Evolutionary conservation across 2,797 vertebrate genomes (phyloP), one percentile per base, ranked within the genome.

Genomic region (Poeciliopsis turneri): DNA sequence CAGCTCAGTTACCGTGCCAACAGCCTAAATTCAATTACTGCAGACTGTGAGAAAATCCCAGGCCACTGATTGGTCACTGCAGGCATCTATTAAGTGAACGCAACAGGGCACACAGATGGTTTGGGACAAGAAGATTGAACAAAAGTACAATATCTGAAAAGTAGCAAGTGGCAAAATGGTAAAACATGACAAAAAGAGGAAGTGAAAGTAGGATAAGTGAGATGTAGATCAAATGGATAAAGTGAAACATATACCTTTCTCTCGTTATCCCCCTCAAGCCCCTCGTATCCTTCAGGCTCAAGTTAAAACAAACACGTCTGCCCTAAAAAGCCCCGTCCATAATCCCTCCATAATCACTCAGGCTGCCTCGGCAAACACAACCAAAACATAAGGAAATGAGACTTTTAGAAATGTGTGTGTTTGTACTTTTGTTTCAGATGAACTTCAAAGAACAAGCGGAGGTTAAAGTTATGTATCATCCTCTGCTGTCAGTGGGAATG

Each of bases 1-100:
- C 74, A 46, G 78, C 84, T 86, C 85, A 74, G 87, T 89, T 86
- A 85, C 90, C 43, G 53, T 87, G 89, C 88, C 74, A 51, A 89
- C 87, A 82, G 85, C 84, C 83, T 66, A 88, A 87, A 93, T 92
- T 93, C 90, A 92, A 93, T 92, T 93, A 93, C 41, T 43, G 77
- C 79, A 82, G 80, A 81, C 74, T 81, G 80, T 77, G 84, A 78
- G 86, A 91, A 91, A 92, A 93, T 92, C 88, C 83, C 47, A 66
- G 85, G 76, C 81, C 78, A 66, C 82, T 78, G 87, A 93, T 91
- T 91, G 91, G 92, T 88, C 89, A 82, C 82, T 81, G 81, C 84
- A 79, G 86, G 81, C 74, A 84, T 84, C 82, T 72, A 84, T 90
- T 89, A 84, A 81, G 81, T 71, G 74, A 79, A 64, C 84, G 30